Conservation (phyloP, 2,113 vertebrate genomes). For the Malurus melanocephalus region DNA sequence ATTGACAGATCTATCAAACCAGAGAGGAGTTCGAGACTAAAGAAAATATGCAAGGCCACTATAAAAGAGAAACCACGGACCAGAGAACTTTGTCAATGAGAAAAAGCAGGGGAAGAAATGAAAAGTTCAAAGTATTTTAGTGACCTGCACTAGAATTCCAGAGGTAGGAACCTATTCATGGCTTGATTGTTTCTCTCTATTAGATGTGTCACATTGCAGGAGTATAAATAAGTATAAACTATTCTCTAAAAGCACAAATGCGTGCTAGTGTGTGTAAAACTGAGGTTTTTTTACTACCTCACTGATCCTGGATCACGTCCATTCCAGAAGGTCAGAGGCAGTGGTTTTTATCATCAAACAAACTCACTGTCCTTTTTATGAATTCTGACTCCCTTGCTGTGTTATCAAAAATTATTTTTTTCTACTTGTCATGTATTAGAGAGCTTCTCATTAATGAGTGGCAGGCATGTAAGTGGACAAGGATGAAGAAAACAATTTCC, state of each 20-base stretch:
- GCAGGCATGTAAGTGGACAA: neutral
- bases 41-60: neutral
- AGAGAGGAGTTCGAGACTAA: neutral
- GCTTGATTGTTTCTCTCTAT: neutral
- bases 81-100: neutral
- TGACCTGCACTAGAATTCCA: neutral
- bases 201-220: neutral
- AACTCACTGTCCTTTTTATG: rapidly evolving
- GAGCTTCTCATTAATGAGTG: neutral
- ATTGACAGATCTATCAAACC: neutral
- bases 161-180: neutral
- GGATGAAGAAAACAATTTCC: neutral
- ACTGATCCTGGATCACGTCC: rapidly evolving
- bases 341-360: neutral
- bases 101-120: neutral
- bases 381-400: neutral
- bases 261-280: too few species aligned
- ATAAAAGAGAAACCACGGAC: neutral
- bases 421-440: neutral
- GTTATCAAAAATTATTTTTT: neutral
- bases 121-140: neutral
- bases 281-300: too few species aligned
- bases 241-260: neutral
- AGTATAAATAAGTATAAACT: neutral
- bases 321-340: neutral